Conservation (phyloP, 2,888 invertebrate species). For the Scaptomyza caliginosa region DNA sequence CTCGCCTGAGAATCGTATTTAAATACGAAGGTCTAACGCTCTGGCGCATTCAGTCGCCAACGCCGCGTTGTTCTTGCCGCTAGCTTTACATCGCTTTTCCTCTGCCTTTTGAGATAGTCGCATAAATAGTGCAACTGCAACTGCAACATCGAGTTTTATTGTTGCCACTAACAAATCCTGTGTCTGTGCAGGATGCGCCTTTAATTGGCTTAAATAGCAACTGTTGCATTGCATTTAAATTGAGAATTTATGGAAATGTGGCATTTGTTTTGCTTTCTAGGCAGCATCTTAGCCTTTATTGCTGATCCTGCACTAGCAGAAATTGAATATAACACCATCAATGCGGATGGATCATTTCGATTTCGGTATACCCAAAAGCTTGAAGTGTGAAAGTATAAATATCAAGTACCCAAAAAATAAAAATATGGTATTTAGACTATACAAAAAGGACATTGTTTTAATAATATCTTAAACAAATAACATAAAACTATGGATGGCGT, state of each 20-base stretch:
- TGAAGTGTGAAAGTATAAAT: background rate
- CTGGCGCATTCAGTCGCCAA: constrained; percentile 80
- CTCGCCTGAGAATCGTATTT: constrained; percentile 81
- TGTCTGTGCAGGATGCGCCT: constrained; percentile 60
- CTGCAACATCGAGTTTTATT: constrained; percentile 13
- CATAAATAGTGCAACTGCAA: background rate
- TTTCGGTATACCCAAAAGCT: constrained; percentile 86
- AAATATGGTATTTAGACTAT: background rate
- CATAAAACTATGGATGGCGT: too few species aligned
- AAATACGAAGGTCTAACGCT: constrained; percentile 80
- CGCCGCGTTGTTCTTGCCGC: constrained; percentile 80
- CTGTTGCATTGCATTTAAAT: constrained; percentile 11
- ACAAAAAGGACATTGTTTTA: too few species aligned
- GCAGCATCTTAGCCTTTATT: constrained; percentile 37
- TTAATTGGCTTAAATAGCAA: constrained; percentile 33
- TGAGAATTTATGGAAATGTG: constrained; percentile 54
- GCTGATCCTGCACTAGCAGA: constrained; percentile 61
- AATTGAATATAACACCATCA: constrained; percentile 87
- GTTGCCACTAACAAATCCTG: constrained; percentile 7
- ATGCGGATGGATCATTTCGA: constrained; percentile 90
- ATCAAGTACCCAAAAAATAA: background rate
- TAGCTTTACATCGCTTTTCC: constrained; percentile 24
- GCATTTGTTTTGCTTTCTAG: constrained; percentile 39
- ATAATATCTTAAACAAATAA: too few species aligned
- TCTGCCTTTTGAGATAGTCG: background rate